Base-by-base conservation (phyloP, 1,140 invertebrate genomes). In the Drosophila kikkawai region DNA sequence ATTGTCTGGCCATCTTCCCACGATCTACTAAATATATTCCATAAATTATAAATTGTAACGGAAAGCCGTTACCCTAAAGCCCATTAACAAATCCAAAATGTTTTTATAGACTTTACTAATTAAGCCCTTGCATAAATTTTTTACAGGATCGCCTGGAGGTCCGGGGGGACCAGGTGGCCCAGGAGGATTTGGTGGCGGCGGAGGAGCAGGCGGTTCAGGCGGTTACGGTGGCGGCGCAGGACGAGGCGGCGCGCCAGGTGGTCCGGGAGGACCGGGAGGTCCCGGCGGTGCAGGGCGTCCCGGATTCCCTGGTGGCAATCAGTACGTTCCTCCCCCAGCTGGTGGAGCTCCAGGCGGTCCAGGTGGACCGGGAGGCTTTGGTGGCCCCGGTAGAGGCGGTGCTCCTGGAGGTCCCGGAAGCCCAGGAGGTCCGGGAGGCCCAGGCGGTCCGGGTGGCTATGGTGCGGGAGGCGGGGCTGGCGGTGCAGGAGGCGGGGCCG, bases 331-430 rank as follows among this genome's bases (percentile, higher is more conserved):
- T 19, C 60, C 60, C 6, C 36, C 60, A 63, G 78, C 42, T 15
- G 59, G 64, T 12, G 64, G 59, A 19, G 36, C 34, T 26, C 51
- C 51, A 13, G 61, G 61, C 15, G 48, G 60, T 3, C 47, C 86
- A 8, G 80, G 77, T n/a, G 76, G 71, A 17, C 32, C 39, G 0
- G 74, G 74, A 7, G 79, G 79, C 39, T 71, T 48, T 63, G 75
- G 75, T 2, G 64, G 80, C 9, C 51, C 36, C 11, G 71, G 70
- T 5, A 53, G 47, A 50, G 75, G 69, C 7, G 42, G 53, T 8
- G 64, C 45, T 22, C 22, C 44, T 13, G 57, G 41, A 15, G 77
- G 78, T 37, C 61, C 57, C 15, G 56, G 63, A 6, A 32, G 45
- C 7, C 48, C 48, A 5, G 60, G 60, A 13, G 47, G 59, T 1